Evolutionary conservation across 2,113 vertebrate genomes (phyloP).

Genomic region (Poeciliopsis turrubarensis): DNA sequence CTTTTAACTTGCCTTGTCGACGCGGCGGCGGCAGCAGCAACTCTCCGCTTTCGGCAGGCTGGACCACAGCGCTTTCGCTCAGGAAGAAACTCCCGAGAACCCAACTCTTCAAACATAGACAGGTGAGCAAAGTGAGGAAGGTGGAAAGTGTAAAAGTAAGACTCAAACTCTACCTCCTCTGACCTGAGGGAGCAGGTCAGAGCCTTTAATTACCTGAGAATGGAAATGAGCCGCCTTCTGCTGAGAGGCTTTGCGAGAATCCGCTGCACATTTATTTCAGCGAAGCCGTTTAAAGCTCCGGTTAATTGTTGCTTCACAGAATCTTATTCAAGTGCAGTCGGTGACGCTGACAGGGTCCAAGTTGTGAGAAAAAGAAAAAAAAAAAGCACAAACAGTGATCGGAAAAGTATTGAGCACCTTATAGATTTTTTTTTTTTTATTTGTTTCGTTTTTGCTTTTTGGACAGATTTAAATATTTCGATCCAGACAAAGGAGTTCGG

Average conservation of each 20-base stretch:
- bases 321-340: neutral
- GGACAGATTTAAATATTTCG: too few species aligned
- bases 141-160: neutral
- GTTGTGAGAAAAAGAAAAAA: neutral
- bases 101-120: neutral
- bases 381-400: neutral
- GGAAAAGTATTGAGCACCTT: neutral
- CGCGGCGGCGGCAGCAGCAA: too few species aligned
- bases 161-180: neutral
- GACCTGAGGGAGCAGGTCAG: constrained; percentile 40
- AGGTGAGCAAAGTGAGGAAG: neutral
- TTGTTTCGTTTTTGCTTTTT: neutral
- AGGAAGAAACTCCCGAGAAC: neutral
- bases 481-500: too few species aligned
- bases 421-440: neutral
- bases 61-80: too few species aligned
- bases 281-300: constrained; percentile 14
- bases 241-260: constrained; percentile 33
- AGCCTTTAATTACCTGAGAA: constrained; percentile 47
- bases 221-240: constrained; percentile 30
- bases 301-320: constrained; percentile 14
- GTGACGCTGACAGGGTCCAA: constrained; percentile 12
- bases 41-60: too few species aligned
- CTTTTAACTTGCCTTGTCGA: neutral
- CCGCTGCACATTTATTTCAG: constrained; percentile 26